phyloP scores from a whole-genome alignment of 2,888 invertebrate species.

The Psylliodes chrysocephalus region DNA sequence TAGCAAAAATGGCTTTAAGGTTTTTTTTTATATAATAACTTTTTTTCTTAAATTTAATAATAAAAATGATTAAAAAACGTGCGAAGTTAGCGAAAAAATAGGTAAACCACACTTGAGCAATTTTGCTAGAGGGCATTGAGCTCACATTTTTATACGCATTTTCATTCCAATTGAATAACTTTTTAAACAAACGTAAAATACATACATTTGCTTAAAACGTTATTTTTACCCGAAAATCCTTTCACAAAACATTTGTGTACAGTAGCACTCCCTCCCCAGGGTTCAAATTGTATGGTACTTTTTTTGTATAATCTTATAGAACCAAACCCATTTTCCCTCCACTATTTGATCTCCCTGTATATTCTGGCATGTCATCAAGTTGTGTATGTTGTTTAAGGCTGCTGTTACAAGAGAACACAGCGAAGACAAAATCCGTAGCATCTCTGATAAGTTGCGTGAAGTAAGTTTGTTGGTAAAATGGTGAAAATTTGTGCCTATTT shows the following conservation, averaged over 20 bases:
- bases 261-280: conserved; percentile 2
- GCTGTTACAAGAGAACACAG: conserved; percentile 77
- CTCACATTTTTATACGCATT: too few species aligned
- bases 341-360: conserved; percentile 52
- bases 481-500: conserved; percentile 15
- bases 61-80: too few species aligned
- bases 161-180: neutral
- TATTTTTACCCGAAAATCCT: neutral
- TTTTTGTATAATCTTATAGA: conserved; percentile 16
- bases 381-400: conserved; percentile 69
- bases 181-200: too few species aligned
- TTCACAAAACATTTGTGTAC: neutral
- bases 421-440: conserved; percentile 79
- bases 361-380: conserved; percentile 46
- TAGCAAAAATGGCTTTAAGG: too few species aligned
- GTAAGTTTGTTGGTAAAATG: conserved; percentile 68
- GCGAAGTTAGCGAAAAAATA: too few species aligned
- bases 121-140: too few species aligned
- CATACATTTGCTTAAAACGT: neutral
- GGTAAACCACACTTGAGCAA: too few species aligned
- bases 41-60: too few species aligned
- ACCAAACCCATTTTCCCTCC: conserved; percentile 25
- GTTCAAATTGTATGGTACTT: too few species aligned
- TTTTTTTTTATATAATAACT: too few species aligned
- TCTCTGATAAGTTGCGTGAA: conserved; percentile 78